These are phyloP conservation scores for Limnothrissa miodon DNA, from an alignment of 2,113 vertebrate species.

Conservation along the genomic window DNA sequence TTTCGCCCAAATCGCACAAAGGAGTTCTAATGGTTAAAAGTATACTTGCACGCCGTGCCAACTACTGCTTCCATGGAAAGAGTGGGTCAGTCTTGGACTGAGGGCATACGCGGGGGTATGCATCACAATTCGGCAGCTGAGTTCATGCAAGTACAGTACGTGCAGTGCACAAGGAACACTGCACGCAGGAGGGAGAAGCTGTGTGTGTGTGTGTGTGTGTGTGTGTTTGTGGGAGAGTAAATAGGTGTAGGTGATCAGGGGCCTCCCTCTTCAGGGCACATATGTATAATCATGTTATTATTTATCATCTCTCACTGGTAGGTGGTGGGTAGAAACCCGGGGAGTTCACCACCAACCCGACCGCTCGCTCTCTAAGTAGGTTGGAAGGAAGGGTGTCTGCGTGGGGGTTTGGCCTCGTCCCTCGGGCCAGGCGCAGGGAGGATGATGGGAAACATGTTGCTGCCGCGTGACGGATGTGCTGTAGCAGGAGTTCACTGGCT, in stretches of 20 bases:
- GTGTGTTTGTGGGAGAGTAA: constrained; percentile 40
- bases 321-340: constrained; percentile 43
- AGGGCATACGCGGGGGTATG: constrained; percentile 39
- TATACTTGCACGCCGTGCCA: constrained; percentile 13
- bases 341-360: constrained; percentile 10
- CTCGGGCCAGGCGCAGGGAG: constrained; percentile 35
- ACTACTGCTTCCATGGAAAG: constrained; percentile 23
- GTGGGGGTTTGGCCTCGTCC: constrained; percentile 31
- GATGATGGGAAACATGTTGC: constrained; percentile 43
- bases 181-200: constrained; percentile 31
- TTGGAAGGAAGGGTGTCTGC: constrained; percentile 41
- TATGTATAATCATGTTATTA: constrained; percentile 52
- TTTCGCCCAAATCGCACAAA: background rate
- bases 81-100: constrained; percentile 36
- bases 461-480: constrained; percentile 47
- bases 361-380: constrained; percentile 33
- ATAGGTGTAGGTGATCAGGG: constrained; percentile 50
- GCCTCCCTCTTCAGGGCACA: constrained; percentile 44
- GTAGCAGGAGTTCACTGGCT: background rate
- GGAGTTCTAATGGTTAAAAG: constrained; percentile 1
- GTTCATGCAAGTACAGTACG: background rate
- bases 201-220: background rate
- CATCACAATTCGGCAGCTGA: constrained; percentile 9
- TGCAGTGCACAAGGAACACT: constrained; percentile 23
- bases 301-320: constrained; percentile 46